Evolutionary conservation across 1,140 invertebrate genomes (phyloP), one percentile per base, ranked within the genome.

Genomic region (Hylaeus volcanicus): DNA sequence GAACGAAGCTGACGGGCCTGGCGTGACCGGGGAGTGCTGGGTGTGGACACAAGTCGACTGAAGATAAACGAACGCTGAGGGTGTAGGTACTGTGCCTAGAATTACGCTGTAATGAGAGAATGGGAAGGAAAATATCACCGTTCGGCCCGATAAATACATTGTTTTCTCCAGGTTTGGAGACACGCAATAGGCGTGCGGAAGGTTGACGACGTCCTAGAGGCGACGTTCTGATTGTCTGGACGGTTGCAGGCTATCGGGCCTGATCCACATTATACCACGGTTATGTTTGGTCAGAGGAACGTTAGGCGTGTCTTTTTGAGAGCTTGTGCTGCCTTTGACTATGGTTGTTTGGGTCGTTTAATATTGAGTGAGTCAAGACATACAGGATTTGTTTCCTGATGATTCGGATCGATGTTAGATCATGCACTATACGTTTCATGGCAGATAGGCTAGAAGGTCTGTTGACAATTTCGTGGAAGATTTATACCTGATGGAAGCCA

Each of bases 401-500:
- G 61, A 41, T 64, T 39, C 41, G 3, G 37, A 64, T 9, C 37
- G 61, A 14, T 15, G 12, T 14, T 5, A 8, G 61, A 14, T 41
- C 14, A 15, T 8, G 3, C 39, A 65, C 15, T 11, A 6, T 5
- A 8, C 5, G 11, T 65, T 15, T 14, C 43, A 39, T 14, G 15
- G 5, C 11, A 65, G 37, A 39, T 43, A 2, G 51, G 8, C 51
- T 26, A 0, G 26, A 26, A 26, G 51, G 51, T 45, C 5, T 65
- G 8, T 5, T 64, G 26, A 64, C 4, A 41, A 68, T 51, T 56
- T 4, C 5, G 14, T 41, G 37, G 43, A 4, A 3, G 12, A n/a
- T 73, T 53, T 39, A 11, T 95, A 99, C 99, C 97, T 99, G 99
- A 95, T 99, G 98, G 95, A 99, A 99, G 91, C 99, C 99, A 88